Percentiles rank a stretch among this genome's conserved stretches.
Conservation (phyloP, 1,140 invertebrate genomes). For the Harlomillsia oculata region DNA sequence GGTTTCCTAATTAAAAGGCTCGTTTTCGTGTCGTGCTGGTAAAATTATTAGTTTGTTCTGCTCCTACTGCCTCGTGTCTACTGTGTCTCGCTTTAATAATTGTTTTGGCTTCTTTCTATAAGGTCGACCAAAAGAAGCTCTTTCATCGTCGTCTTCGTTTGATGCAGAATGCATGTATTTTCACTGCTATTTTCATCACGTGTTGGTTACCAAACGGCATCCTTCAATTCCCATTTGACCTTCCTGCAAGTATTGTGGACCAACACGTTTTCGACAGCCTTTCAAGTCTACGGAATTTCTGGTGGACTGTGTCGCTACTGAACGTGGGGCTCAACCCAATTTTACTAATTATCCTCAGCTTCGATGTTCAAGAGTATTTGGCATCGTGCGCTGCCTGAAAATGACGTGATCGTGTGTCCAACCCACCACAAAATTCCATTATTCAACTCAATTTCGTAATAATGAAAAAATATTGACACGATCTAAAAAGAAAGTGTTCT, state of each 20-base stretch:
- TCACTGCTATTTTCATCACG: constrained; percentile 20
- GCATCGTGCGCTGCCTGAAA: constrained; percentile 3
- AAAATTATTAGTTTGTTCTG: background rate
- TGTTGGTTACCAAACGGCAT: constrained; percentile 23
- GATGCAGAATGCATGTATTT: constrained; percentile 26
- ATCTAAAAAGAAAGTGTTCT: too few species aligned
- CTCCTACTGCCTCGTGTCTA: background rate
- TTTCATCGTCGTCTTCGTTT: constrained; percentile 17
- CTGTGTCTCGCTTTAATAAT: background rate
- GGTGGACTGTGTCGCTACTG: background rate
- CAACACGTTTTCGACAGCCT: background rate
- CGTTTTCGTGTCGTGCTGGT: background rate
- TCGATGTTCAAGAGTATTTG: constrained; percentile 18
- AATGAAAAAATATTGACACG: too few species aligned
- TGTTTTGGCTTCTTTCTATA: background rate
- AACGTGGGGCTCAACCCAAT: constrained; percentile 19
- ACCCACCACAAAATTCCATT: too few species aligned
- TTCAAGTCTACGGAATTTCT: background rate
- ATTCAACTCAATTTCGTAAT: too few species aligned
- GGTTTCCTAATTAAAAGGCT: background rate
- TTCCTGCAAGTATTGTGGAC: constrained; percentile 1
- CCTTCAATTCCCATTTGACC: constrained; percentile 25
- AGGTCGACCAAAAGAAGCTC: constrained; percentile 17
- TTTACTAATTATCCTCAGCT: constrained; percentile 17
- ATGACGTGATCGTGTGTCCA: background rate